Evolutionary conservation across 2,797 vertebrate genomes (phyloP), one percentile per base, ranked within the genome.

Genomic region (Chanos chanos): DNA sequence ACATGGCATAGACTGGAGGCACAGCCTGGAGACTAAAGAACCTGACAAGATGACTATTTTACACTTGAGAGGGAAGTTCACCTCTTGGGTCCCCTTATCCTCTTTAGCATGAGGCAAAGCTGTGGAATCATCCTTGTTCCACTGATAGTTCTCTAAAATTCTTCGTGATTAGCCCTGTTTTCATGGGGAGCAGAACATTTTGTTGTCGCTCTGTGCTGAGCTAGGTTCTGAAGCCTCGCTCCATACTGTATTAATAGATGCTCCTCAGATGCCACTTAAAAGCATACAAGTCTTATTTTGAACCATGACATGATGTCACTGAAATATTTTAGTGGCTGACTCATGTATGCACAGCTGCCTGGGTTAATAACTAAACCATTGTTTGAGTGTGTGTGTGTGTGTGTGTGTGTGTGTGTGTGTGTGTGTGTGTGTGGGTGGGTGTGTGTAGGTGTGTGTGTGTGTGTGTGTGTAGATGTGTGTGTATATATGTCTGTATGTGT

Each of bases 11-110:
- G 47, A 68, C 58, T 55, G 58, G 62, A 71, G 61, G 64, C 31
- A 15, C 39, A 28, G 57, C 61, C 54, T 52, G 52, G 30, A 61
- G 65, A 59, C 63, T 18, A 31, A 68, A 40, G 45, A 61, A 49
- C 72, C 53, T 76, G 70, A 74, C 72, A 69, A 56, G 58, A 60
- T 64, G 55, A 62, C 72, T 67, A 58, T 68, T 70, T 69, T 57
- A 64, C 65, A 61, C 61, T 61, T 37, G 49, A 43, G 37, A 45
- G 28, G 47, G 47, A 55, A 68, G 66, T 60, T 61, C 61, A 70
- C 62, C 56, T 62, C 45, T 58, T 36, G 49, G 49, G 28, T 43
- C 22, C 16, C 61, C 48, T 45, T 41, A 22, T 64, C 56, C 49
- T 61, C 22, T 24, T 57, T 48, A 66, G 65, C 48, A 34, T 21